Conservation (phyloP, 2,888 invertebrate genomes). For the Torymus tubicola region DNA sequence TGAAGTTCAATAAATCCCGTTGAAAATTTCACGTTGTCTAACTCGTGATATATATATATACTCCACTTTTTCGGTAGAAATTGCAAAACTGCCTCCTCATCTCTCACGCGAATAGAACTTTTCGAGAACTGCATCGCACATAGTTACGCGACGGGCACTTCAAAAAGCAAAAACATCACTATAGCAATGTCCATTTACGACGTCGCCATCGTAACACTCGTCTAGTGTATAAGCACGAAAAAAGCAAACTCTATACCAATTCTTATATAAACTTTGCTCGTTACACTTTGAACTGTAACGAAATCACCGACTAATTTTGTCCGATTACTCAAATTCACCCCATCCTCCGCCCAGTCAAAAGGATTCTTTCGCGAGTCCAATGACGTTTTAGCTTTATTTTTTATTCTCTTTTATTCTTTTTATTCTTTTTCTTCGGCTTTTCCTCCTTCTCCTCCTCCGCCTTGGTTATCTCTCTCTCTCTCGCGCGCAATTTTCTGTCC, state of each 20-base stretch:
- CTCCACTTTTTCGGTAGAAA: conserved; percentile 38
- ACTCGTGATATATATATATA: too few species aligned
- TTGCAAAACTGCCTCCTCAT: conserved; percentile 36
- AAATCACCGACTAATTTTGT: conserved; percentile 41
- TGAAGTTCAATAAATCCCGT: conserved; percentile 45
- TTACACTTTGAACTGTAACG: conserved; percentile 34
- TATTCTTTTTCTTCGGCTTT: neutral
- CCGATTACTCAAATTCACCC: conserved; percentile 21
- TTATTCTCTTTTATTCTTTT: neutral
- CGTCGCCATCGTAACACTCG: neutral
- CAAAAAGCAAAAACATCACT: too few species aligned
- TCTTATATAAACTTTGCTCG: conserved; percentile 44
- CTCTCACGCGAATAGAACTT: conserved; percentile 20
- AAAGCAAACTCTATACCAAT: conserved; percentile 7
- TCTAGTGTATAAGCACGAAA: conserved; percentile 5
- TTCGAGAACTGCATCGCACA: conserved; percentile 1
- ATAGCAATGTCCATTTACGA: too few species aligned
- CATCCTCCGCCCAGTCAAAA: too few species aligned
- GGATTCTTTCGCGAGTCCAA: neutral
- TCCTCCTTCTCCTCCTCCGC: conserved; percentile 14
- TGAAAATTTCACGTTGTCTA: conserved; percentile 42
- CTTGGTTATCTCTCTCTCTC: too few species aligned
- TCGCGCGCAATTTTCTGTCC: conserved; percentile 30
- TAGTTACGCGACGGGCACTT: neutral
- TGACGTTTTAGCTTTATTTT: conserved; percentile 30